Evolutionary conservation across 2,113 vertebrate species (phyloP).

Genomic region (Centrocercus urophasianus): DNA sequence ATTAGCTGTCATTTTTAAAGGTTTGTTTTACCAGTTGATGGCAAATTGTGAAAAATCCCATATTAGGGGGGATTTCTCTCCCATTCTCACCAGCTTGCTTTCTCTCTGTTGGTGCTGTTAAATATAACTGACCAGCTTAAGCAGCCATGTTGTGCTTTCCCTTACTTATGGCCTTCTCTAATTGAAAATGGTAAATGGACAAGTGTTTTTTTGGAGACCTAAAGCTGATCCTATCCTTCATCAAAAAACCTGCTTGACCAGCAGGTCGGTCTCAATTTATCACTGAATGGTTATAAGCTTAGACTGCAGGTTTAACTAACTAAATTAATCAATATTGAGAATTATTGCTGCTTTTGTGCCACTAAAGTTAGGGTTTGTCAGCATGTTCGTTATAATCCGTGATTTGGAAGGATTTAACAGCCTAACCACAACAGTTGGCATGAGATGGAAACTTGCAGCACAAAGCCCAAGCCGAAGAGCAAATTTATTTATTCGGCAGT

Average conservation of each 20-base stretch:
- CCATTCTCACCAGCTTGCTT: background rate
- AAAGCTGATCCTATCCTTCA: slow-evolving; percentile 67
- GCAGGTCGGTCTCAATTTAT: slow-evolving; percentile 71
- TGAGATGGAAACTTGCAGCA: slow-evolving; percentile 38
- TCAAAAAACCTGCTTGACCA: slow-evolving; percentile 71
- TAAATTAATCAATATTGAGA: slow-evolving; percentile 76
- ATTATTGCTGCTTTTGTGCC: slow-evolving; percentile 72
- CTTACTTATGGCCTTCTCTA: slow-evolving; percentile 60
- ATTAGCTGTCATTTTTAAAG: slow-evolving; percentile 42
- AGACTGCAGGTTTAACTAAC: slow-evolving; percentile 75
- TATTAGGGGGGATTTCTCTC: background rate
- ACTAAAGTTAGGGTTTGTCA: slow-evolving; percentile 67
- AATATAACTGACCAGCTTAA: slow-evolving; percentile 59
- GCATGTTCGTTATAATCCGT: slow-evolving; percentile 66
- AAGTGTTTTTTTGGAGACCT: slow-evolving; percentile 61
- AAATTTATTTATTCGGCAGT: slow-evolving; percentile 68
- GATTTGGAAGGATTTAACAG: slow-evolving; percentile 44
- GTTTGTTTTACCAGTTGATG: slow-evolving; percentile 42
- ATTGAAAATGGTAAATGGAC: slow-evolving; percentile 68
- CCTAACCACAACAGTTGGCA: slow-evolving; percentile 66
- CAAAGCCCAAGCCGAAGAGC: slow-evolving; percentile 46
- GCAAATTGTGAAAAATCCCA: slow-evolving; percentile 20
- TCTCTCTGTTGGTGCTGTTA: background rate
- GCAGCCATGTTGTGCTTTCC: slow-evolving; percentile 53
- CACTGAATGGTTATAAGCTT: slow-evolving; percentile 68